Base-by-base conservation (phyloP, 2,113 vertebrate genomes). In the Psephotus haematonotus region DNA sequence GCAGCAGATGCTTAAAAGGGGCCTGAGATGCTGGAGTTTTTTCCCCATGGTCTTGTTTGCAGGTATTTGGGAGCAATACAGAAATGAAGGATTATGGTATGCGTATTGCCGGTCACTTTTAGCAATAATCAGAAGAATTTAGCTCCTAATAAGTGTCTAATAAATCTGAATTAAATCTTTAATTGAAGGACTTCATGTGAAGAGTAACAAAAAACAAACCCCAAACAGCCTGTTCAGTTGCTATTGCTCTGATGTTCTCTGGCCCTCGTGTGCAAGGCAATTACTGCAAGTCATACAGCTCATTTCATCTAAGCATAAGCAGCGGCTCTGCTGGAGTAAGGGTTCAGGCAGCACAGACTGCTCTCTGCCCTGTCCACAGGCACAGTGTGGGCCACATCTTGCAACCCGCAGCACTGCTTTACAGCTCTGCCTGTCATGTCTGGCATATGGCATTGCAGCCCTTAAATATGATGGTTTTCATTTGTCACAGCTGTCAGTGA, bases 401-500 rank as follows among this genome's bases (percentile, higher is more conserved):
- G 0, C 44, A 35, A 4, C 68, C 50, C 79, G 7, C 12, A 65
- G 79, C 46, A 1, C 8, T 5, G 43, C 74, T 35, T 13, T 37
- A 22, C 52, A 83, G 47, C 86, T 27, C 41, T 72, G 68, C 5
- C 82, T 18, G 28, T 47, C 84, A 3, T 22, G 46, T 43, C 71
- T 1, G 4, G 28, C 39, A 11, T n/a, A 11, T 17, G 57, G 49
- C 35, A 59, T n/a, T 39, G 71, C 87, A 88, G 82, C 80, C 84
- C 55, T 84, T 80, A 53, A 47, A 41, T 79, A 20, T 0, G 9
- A 47, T 17, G 52, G n/a, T 27, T 93, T 62, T 69, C 7, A 2
- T 90, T 75, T 97, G 82, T 93, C 95, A 46, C 60, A 59, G 69
- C 89, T 85, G 74, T 69, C 88, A 75, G 47, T 13, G 84, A 9